A percentile compares a stretch with the other conserved stretches of the same genome.
These are phyloP conservation scores for Actinernus sp. DNA, from an alignment of 92 coral and sea anemone genomes.

Conservation along the genomic window DNA sequence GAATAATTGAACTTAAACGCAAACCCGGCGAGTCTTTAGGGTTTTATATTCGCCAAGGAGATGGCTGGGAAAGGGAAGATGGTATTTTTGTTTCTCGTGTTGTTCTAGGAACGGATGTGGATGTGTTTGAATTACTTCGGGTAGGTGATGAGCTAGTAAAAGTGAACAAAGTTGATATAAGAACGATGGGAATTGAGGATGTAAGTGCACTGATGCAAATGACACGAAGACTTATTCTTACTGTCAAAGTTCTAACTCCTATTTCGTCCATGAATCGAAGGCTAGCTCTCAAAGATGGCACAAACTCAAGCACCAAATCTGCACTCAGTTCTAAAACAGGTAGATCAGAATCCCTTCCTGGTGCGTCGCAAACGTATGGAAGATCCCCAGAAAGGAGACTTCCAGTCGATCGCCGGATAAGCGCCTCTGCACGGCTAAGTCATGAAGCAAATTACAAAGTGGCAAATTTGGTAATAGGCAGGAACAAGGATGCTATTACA, in stretches of 20 bases:
- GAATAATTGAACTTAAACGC: constrained; percentile 92
- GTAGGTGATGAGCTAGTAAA: constrained; percentile 97
- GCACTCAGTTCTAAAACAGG: constrained; percentile 59
- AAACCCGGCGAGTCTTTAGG: constrained; percentile 98
- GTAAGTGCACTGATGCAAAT: constrained; percentile 99
- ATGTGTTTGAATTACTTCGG: constrained; percentile 94
- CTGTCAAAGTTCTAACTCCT: constrained; percentile 98
- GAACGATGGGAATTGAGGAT: constrained; percentile 94
- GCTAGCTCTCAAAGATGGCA: constrained; percentile 74
- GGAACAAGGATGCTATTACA: constrained; percentile 79
- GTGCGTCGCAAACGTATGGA: constrained; percentile 49
- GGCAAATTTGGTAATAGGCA: constrained; percentile 96
- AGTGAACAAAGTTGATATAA: constrained; percentile 96
- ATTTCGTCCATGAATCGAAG: constrained; percentile 71
- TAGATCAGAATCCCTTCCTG: constrained; percentile 69
- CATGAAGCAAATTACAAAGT: constrained; percentile 96
- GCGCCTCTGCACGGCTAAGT: constrained; percentile 64
- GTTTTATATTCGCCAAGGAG: constrained; percentile 99
- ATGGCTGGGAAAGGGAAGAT: constrained; percentile 97
- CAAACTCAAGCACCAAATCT: constrained; percentile 40
- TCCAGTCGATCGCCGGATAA: constrained; percentile 59
- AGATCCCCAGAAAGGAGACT: constrained; percentile 52
- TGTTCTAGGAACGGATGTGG: constrained; percentile 96
- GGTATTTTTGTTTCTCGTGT: constrained; percentile 99
- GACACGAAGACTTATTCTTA: constrained; percentile 92